Conservation (phyloP, 2,113 vertebrate genomes). For the Archilochus colubris region DNA sequence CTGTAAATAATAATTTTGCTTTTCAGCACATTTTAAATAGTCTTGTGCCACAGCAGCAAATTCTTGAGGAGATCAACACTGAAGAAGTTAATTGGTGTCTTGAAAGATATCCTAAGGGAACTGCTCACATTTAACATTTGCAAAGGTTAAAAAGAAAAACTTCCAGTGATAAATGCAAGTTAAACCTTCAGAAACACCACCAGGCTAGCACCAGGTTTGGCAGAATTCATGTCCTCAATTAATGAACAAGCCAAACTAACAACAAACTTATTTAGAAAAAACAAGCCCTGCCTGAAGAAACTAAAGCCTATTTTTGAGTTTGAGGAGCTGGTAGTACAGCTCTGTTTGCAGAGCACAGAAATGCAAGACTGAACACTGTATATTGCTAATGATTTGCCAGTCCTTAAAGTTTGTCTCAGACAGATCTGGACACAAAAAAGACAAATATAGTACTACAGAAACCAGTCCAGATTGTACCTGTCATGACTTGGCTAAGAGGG, state of each 20-base stretch:
- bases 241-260: background rate
- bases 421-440: slow-evolving; percentile 32
- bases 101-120: background rate
- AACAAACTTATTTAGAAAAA: background rate
- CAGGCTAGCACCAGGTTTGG: background rate
- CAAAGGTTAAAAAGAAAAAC: slow-evolving; percentile 4
- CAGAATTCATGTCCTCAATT: background rate
- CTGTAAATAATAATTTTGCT: background rate
- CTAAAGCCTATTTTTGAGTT: background rate
- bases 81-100: slow-evolving; percentile 9
- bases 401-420: slow-evolving; percentile 24
- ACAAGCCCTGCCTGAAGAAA: background rate
- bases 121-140: background rate
- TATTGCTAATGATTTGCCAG: background rate
- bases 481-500: slow-evolving; percentile 52
- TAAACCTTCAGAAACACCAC: background rate
- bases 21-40: slow-evolving; percentile 31
- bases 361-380: background rate
- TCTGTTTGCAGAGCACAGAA: background rate
- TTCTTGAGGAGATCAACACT: background rate
- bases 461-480: slow-evolving; percentile 62
- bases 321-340: background rate
- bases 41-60: slow-evolving; percentile 18
- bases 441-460: slow-evolving; percentile 44
- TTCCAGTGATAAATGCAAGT: background rate